Evolutionary conservation across 2,888 invertebrate genomes (phyloP), one percentile per base, ranked within the genome.

Genomic region (Drosophila nr. medialis): DNA sequence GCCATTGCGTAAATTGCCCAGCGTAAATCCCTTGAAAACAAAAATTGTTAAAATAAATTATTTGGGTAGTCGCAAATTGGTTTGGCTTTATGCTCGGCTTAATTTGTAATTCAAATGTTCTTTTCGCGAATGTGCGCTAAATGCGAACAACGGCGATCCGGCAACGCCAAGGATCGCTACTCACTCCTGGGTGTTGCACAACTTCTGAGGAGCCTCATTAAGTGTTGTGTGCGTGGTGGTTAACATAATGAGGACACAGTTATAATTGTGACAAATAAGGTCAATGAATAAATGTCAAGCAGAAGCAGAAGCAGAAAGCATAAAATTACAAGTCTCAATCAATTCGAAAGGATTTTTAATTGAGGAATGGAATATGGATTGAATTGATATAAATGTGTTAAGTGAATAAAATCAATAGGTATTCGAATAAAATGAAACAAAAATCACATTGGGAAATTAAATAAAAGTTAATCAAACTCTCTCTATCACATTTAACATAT

Each of bases 91-190:
- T 72, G 80, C 83, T 77, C 61, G 83, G 86, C 83, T 88, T 88
- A 86, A 86, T 88, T 84, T 84, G 84, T 88, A 88, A 84, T 88
- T 83, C 88, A 84, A 84, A 84, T 84, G 76, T 75, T 78, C 45
- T 49, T 45, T 45, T 32, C 54, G 40, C 69, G 64, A 65, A 63
- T 54, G 54, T 73, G 62, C 60, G 59, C 68, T 63, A 65, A 68
- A 63, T 60, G 62, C 38, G 59, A 21, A 49, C 61, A 59, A 53
- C 21, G 59, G 53, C 70, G 80, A 80, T 78, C 78, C 76, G 68
- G 72, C 72, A 72, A 72, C 65, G 67, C 72, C 40, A 36, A n/a
- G 66, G 70, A 77, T 80, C 75, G 36, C 13, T 36, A 15, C 53
- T 21, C 10, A 24, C 29, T 10, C 21, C 54, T 40, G 45, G 55